Conservation (phyloP, 2,888 invertebrate species). For the Prenolepis imparis region DNA sequence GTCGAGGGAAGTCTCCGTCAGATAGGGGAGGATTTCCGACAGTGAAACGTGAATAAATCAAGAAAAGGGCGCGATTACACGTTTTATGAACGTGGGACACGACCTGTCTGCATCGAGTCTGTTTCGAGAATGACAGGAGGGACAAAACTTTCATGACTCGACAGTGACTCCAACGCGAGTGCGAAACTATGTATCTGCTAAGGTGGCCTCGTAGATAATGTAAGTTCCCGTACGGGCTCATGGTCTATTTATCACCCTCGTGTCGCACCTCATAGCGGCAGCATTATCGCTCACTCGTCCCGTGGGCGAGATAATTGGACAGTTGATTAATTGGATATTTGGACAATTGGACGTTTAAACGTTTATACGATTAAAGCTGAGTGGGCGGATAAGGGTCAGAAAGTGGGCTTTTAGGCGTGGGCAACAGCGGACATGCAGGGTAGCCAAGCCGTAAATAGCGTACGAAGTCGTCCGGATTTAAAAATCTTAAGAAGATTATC, state of each 20-base stretch:
- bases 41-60: conserved; percentile 11
- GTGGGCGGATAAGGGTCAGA: conserved; percentile 14
- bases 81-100: background rate
- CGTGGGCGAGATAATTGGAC: conserved; percentile 25
- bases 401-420: background rate
- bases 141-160: background rate
- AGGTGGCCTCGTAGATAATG: background rate
- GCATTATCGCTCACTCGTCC: conserved; percentile 11
- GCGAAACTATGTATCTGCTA: background rate
- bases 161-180: background rate
- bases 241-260: background rate
- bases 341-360: conserved; percentile 37
- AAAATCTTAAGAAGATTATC: conserved; percentile 7
- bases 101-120: background rate
- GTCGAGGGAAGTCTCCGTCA: conserved; percentile 50
- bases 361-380: background rate
- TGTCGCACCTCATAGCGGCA: background rate
- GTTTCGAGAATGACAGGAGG: background rate
- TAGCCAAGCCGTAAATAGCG: background rate
- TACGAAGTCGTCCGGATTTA: background rate
- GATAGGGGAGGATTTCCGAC: conserved; percentile 30
- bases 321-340: conserved; percentile 31
- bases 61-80: background rate
- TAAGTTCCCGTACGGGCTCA: background rate
- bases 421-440: background rate